phyloP scores from a whole-genome alignment of 2,888 invertebrate genomes.

The Plebejus argus region DNA sequence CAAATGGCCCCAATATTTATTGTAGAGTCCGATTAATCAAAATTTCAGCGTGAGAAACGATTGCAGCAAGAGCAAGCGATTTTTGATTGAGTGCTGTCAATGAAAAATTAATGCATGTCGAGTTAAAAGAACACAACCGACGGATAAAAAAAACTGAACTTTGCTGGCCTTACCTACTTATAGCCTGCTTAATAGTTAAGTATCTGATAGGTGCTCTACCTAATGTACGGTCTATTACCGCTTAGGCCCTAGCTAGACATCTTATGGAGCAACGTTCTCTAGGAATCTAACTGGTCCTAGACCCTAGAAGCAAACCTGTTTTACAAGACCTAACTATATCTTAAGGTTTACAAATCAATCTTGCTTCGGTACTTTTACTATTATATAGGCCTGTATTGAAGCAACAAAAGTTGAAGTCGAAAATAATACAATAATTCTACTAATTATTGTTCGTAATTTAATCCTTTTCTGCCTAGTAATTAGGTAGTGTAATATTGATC shows the following conservation, averaged over 20 bases:
- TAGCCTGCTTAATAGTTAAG: no score
- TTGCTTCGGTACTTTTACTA: not conserved
- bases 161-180: not conserved
- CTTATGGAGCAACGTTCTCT: not conserved
- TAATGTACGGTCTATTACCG: not conserved
- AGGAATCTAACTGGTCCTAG: not conserved
- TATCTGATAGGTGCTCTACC: no score
- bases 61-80: not conserved
- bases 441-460: no score
- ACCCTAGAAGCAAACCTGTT: constrained; percentile 10
- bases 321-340: not conserved
- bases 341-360: not conserved
- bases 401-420: not conserved
- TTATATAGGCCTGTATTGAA: not conserved
- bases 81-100: constrained; percentile 17
- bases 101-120: not conserved
- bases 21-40: not conserved
- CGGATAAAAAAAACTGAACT: not conserved
- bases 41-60: not conserved
- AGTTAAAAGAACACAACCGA: not conserved
- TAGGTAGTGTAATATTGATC: no score
- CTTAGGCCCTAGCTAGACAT: not conserved
- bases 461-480: no score
- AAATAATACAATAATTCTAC: no score
- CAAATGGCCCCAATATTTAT: not conserved